Evolutionary conservation across 1,140 invertebrate species (phyloP).

Genomic region (Protaetia brevitarsis): DNA sequence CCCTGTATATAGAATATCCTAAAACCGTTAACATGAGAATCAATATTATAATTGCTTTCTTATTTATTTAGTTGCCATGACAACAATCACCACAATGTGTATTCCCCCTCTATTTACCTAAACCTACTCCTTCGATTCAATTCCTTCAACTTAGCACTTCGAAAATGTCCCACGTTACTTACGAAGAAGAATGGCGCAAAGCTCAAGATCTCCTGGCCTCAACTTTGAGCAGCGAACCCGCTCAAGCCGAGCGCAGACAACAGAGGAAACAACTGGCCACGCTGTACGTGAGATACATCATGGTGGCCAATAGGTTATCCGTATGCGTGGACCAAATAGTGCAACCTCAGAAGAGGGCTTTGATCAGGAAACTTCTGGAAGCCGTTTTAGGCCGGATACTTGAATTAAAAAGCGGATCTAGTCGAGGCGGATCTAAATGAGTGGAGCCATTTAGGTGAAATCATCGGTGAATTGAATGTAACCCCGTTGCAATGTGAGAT

Average conservation of each 20-base stretch:
- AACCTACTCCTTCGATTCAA: too few species aligned
- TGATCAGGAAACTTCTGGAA: conserved; percentile 77
- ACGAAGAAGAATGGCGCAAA: conserved; percentile 64
- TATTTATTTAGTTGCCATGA: too few species aligned
- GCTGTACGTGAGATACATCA: conserved; percentile 77
- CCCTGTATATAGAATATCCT: too few species aligned
- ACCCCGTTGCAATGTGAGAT: conserved; percentile 57
- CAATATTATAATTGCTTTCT: too few species aligned
- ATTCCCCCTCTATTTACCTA: too few species aligned
- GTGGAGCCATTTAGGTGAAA: conserved; percentile 81
- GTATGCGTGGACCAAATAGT: conserved; percentile 85
- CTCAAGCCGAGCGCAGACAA: conserved; percentile 58
- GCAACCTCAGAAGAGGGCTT: conserved; percentile 85
- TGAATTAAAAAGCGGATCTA: conserved; percentile 79
- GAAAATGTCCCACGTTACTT: conserved; percentile 70
- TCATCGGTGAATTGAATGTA: conserved; percentile 58
- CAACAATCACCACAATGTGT: too few species aligned
- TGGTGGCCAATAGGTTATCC: conserved; percentile 72
- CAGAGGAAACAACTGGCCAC: conserved; percentile 58
- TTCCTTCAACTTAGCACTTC: background rate
- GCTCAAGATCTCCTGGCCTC: conserved; percentile 63
- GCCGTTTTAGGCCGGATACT: conserved; percentile 73
- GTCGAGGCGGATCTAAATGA: conserved; percentile 83
- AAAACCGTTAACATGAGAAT: too few species aligned
- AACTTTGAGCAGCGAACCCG: conserved; percentile 58